A percentile compares a stretch with the other conserved stretches of the same genome.
These are phyloP conservation scores for Oryzaephilus surinamensis DNA, from an alignment of 1,140 invertebrate species.

Conservation along the genomic window DNA sequence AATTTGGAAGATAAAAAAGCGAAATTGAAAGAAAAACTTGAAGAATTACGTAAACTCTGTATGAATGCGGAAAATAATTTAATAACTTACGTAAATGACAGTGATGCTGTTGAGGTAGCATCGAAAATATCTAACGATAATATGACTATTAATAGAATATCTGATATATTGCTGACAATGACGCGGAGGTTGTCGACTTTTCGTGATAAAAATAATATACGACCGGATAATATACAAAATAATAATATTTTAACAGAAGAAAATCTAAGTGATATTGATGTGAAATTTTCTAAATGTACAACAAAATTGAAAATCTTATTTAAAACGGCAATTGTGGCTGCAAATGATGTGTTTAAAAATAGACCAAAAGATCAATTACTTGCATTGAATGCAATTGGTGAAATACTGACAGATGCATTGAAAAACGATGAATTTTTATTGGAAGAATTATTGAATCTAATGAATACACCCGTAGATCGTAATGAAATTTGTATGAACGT, in stretches of 20 bases:
- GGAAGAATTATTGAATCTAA: conserved; percentile 23
- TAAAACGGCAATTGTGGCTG: conserved; percentile 30
- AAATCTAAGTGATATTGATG: conserved; percentile 20
- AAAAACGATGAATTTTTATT: conserved; percentile 21
- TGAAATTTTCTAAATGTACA: conserved; percentile 22
- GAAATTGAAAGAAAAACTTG: conserved; percentile 28
- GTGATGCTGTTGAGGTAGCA: conserved; percentile 28
- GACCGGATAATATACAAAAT: conserved; percentile 30
- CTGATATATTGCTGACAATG: conserved; percentile 31
- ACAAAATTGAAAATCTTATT: conserved; percentile 29
- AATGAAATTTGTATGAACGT: conserved; percentile 25
- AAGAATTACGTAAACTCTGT: conserved; percentile 29
- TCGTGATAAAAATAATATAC: conserved; percentile 29
- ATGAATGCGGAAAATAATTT: conserved; percentile 24
- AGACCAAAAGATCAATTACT: conserved; percentile 31
- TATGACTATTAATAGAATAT: conserved; percentile 28
- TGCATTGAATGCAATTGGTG: conserved; percentile 25
- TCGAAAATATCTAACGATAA: conserved; percentile 26
- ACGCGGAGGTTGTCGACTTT: conserved; percentile 27
- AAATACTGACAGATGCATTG: conserved; percentile 22
- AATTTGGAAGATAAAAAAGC: conserved; percentile 30
- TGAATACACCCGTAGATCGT: conserved; percentile 26
- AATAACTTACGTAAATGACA: conserved; percentile 26
- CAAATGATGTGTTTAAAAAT: conserved; percentile 33
- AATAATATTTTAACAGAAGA: conserved; percentile 14